Percentiles rank a stretch among this genome's conserved stretches.
Conservation (phyloP, 2,797 vertebrate genomes). For the Hydrophis major region DNA sequence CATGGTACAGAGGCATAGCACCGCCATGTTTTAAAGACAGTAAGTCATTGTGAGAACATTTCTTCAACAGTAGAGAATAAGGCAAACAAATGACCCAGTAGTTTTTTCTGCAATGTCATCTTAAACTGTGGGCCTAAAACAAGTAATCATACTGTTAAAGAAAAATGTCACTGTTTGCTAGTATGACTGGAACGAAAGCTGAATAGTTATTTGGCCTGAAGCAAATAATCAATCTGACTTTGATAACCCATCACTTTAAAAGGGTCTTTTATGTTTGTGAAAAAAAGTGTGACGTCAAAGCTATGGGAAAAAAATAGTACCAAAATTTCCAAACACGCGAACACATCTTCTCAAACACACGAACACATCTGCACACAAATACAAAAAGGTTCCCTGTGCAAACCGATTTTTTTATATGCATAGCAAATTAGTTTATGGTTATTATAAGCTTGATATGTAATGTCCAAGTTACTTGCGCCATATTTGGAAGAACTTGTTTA, state of each 20-base stretch:
- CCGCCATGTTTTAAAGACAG: neutral
- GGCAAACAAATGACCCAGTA: slow-evolving; percentile 32
- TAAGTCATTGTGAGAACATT: neutral
- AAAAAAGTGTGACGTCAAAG: slow-evolving; percentile 90
- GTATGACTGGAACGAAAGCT: slow-evolving; percentile 96
- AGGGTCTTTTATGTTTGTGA: slow-evolving; percentile 85
- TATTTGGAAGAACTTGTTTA: slow-evolving; percentile 63
- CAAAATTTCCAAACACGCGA: slow-evolving; percentile 73
- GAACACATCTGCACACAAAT: neutral
- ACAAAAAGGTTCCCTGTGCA: slow-evolving; percentile 73
- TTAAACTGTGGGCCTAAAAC: slow-evolving; percentile 70
- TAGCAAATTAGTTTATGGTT: slow-evolving; percentile 85
- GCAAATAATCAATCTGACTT: slow-evolving; percentile 88
- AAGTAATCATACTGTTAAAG: slow-evolving; percentile 80
- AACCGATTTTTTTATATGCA: slow-evolving; percentile 81
- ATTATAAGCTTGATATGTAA: slow-evolving; percentile 77
- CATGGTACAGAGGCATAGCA: neutral
- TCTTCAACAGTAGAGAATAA: neutral
- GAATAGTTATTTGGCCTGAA: slow-evolving; percentile 90
- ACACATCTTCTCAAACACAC: slow-evolving; percentile 52
- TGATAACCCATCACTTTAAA: slow-evolving; percentile 82
- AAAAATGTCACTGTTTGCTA: slow-evolving; percentile 93
- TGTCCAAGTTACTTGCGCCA: slow-evolving; percentile 60
- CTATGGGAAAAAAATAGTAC: slow-evolving; percentile 77
- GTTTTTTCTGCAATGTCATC: slow-evolving; percentile 63